phyloP scores from a whole-genome alignment of 2,888 invertebrate species.

The Melipona beecheii region DNA sequence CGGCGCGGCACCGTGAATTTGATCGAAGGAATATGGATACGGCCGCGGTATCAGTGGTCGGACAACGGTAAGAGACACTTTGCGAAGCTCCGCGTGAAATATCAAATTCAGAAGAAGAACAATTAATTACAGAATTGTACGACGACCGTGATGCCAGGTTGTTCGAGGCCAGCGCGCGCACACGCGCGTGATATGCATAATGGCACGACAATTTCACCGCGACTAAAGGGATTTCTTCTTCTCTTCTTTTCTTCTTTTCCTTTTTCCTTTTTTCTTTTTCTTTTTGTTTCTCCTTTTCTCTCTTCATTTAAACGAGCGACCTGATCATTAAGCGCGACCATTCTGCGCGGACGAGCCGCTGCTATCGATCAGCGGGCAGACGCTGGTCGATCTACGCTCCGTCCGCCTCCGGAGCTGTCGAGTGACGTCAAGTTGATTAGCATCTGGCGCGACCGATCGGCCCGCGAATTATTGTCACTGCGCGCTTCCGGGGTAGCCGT shows the following conservation, averaged over 20 bases:
- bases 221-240: constrained; percentile 30
- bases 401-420: constrained; percentile 19
- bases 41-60: constrained; percentile 51
- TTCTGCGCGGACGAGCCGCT: constrained; percentile 32
- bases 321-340: constrained; percentile 50
- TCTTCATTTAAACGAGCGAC: constrained; percentile 51
- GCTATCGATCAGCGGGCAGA: constrained; percentile 53
- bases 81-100: constrained; percentile 38
- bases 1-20: constrained; percentile 74
- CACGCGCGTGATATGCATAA: constrained; percentile 55
- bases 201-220: constrained; percentile 63
- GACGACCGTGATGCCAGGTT: constrained; percentile 35
- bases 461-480: constrained; percentile 56
- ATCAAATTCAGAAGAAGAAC: constrained; percentile 54
- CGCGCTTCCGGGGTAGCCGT: constrained; percentile 50
- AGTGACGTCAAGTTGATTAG: constrained; percentile 57
- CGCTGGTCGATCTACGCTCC: constrained; percentile 32
- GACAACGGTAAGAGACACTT: constrained; percentile 6
- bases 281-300: no score
- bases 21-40: constrained; percentile 70
- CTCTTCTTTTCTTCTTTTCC: no score
- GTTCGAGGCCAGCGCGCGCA: not conserved
- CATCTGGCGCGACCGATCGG: constrained; percentile 38
- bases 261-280: no score
- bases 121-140: constrained; percentile 60